Evolutionary conservation across 30 jellyfish, hydroid and myxozoan genomes (phyloP), one percentile per base, ranked within the genome.

Genomic region (Aurelia aurita): DNA sequence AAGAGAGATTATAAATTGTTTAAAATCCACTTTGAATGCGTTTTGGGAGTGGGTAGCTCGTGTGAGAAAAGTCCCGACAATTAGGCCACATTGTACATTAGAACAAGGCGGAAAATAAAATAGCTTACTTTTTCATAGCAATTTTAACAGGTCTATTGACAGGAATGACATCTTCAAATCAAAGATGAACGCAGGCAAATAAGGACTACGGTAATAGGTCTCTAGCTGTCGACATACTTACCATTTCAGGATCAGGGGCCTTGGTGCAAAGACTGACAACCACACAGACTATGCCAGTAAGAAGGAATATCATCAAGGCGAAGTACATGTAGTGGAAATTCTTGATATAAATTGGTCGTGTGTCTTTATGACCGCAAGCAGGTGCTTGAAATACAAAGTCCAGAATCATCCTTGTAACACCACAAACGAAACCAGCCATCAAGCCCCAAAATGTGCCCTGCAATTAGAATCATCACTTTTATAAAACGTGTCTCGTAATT

Each of bases 401-500:
- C 19, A 94, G 83, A 3, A 73, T 65, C 99, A 94, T 94, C 51
- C 99, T 69, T 23, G 79, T 88, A 2, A 89, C 79, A 5, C 99
- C 99, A 35, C 53, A 85, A 29, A 76, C 87, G 43, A 89, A 89
- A 21, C 99, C 99, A 32, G 79, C 95, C 67, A 94, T 72, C 53
- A 94, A 22, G 15, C 97, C 97, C 96, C 97, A 88, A 80, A 94
- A 94, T 5, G 97, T 70, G 19, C 99, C 99, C 99, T 94, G 54
- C 21, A 81, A 80, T 54, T 18, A 66, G 9, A 25, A 28, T 34
- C 47, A 78, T 39, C 16, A 0, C 51, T 5, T 39, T 3, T 39
- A 39, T 6, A 39, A 39, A 39, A 39, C 9, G 51, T 8, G 18
- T 2, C 16, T 39, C 9, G 1, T 6, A 39, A 39, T 39, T 1